Percentiles rank a stretch among this genome's conserved stretches.
Evolutionary conservation across 1,140 invertebrate genomes (phyloP).

Genomic region (Venturia canescens): DNA sequence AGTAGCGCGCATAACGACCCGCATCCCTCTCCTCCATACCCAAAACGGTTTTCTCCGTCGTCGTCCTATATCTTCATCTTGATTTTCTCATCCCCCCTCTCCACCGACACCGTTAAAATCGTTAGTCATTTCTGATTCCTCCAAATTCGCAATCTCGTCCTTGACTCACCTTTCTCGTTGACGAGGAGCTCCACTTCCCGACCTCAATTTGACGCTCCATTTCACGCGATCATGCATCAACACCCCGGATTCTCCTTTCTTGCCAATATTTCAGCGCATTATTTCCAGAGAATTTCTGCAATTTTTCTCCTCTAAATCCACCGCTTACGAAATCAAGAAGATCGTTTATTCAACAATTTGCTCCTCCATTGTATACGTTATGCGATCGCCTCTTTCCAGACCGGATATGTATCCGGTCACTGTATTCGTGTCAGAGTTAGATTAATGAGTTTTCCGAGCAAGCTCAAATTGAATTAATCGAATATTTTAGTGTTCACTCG

Average conservation of each 20-base stretch:
- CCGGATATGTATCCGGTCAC: too few relatives aligned
- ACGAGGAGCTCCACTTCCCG: not conserved
- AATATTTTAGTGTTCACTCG: too few relatives aligned
- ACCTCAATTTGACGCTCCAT: not conserved
- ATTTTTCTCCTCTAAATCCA: too few relatives aligned
- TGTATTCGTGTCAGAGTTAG: too few relatives aligned
- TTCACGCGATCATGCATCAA: not conserved
- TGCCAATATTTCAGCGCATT: not conserved
- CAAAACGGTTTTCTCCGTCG: not conserved
- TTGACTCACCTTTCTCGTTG: not conserved
- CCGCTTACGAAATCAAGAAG: too few relatives aligned
- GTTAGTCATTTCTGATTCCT: constrained; percentile 3
- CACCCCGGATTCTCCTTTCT: not conserved
- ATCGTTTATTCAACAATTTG: too few relatives aligned
- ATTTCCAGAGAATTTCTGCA: not conserved
- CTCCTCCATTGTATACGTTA: too few relatives aligned
- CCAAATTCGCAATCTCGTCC: not conserved
- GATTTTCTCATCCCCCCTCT: not conserved
- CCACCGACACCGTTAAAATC: not conserved
- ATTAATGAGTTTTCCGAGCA: too few relatives aligned
- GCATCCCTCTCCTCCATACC: not conserved
- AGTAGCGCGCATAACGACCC: not conserved
- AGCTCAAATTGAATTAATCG: too few relatives aligned
- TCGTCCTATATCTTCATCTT: not conserved
- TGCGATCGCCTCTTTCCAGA: too few relatives aligned